Conservation (phyloP, 2,888 invertebrate species). For the Hydrotaea cyrtoneurina region DNA sequence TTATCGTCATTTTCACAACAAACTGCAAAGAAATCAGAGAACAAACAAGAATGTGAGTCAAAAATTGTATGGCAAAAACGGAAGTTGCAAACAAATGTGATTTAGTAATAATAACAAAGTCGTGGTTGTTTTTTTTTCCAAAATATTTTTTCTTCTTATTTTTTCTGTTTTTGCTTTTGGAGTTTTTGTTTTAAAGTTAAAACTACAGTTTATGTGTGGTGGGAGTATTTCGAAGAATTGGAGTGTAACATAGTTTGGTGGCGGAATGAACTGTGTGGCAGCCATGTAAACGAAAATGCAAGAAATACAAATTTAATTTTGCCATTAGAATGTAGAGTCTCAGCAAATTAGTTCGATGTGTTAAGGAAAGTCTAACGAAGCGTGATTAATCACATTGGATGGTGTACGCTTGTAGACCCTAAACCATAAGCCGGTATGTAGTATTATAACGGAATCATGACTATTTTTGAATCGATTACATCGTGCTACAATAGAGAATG, state of each 20-base stretch:
- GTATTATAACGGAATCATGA: no score
- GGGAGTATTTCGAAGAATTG: constrained; percentile 12
- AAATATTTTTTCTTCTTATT: background rate
- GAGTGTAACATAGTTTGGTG: constrained; percentile 28
- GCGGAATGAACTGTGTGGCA: background rate
- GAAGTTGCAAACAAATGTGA: constrained; percentile 49
- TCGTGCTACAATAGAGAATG: no score
- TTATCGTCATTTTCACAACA: constrained; percentile 77
- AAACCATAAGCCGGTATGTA: no score
- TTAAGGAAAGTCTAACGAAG: no score
- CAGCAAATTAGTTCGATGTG: no score
- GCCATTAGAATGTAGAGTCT: no score
- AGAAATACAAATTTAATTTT: no score
- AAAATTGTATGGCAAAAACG: no score
- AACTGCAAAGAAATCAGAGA: constrained; percentile 51
- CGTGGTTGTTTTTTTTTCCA: constrained; percentile 17
- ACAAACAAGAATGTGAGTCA: background rate
- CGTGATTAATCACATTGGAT: no score
- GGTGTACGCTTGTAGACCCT: no score
- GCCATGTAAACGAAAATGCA: no score
- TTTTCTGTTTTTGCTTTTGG: background rate
- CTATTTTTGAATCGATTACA: no score
- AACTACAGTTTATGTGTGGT: background rate
- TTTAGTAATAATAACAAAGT: constrained; percentile 44
- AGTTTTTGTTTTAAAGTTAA: background rate